Conservation (phyloP, 2,113 vertebrate genomes). For the Colaptes auratus region DNA sequence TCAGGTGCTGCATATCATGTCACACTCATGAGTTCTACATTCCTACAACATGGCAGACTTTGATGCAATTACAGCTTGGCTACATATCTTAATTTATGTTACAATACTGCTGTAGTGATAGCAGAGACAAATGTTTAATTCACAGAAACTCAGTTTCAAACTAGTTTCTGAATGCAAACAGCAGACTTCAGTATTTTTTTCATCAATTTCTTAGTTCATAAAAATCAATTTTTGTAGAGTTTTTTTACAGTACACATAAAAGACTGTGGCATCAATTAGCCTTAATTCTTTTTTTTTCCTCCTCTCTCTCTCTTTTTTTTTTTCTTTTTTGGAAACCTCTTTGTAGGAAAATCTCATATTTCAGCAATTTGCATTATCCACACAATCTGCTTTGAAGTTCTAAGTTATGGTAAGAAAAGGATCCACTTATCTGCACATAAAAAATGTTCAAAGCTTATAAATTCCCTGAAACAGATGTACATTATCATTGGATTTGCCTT, state of each 20-base stretch:
- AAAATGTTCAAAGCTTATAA: constrained; percentile 99
- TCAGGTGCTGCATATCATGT: constrained; percentile 12
- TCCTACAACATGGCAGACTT: constrained; percentile 29
- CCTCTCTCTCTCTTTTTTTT: constrained; percentile 72
- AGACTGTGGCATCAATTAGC: constrained; percentile 93
- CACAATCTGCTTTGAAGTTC: constrained; percentile 98
- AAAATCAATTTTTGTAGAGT: constrained; percentile 83
- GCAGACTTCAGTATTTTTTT: constrained; percentile 54
- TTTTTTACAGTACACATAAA: constrained; percentile 86
- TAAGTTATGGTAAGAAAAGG: constrained; percentile 96
- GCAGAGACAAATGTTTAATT: constrained; percentile 64
- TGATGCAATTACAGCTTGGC: constrained; percentile 53
- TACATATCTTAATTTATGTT: constrained; percentile 59
- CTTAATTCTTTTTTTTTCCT: constrained; percentile 77
- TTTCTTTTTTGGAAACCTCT: constrained; percentile 84
- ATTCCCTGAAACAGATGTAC: constrained; percentile 99
- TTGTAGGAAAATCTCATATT: constrained; percentile 92
- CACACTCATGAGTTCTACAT: constrained; percentile 48
- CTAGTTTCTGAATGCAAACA: constrained; percentile 33
- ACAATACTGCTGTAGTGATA: constrained; percentile 43
- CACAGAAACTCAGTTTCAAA: constrained; percentile 41
- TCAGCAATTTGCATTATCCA: constrained; percentile 99
- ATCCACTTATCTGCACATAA: constrained; percentile 95
- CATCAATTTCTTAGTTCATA: constrained; percentile 74
- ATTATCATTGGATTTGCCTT: constrained; percentile 97